Percentiles rank a stretch among this genome's conserved stretches.
These are phyloP conservation scores for Mustelus asterias DNA, from an alignment of 2,113 vertebrate genomes.

Conservation along the genomic window DNA sequence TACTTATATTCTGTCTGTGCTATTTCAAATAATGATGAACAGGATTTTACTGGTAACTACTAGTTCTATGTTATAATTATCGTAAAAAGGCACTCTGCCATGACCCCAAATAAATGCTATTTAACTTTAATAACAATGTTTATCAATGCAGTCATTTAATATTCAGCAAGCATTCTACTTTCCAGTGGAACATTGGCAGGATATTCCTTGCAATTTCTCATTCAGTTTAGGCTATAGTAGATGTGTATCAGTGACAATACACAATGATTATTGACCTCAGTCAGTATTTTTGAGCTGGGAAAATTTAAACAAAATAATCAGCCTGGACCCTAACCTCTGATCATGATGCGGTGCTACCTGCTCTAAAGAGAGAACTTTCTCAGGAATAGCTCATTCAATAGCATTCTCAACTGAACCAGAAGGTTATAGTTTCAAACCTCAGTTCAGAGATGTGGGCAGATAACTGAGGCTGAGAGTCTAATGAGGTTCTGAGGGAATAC, in stretches of 20 bases:
- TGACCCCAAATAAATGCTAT: background rate
- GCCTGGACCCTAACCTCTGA: background rate
- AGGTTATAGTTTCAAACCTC: background rate
- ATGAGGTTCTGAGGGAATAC: background rate
- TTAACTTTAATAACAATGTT: background rate
- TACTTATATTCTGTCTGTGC: background rate
- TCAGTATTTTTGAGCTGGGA: background rate
- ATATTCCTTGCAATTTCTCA: background rate
- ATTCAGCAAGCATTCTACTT: background rate
- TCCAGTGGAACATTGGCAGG: background rate
- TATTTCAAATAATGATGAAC: background rate
- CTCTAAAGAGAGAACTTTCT: background rate
- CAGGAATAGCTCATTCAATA: background rate
- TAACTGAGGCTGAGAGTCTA: background rate
- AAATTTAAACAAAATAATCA: background rate
- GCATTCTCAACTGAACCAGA: background rate
- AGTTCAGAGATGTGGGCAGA: background rate
- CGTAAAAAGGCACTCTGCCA: background rate
- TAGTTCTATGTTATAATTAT: background rate
- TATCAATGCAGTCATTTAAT: background rate
- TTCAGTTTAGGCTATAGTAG: background rate
- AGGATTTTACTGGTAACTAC: background rate
- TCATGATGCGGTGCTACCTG: background rate
- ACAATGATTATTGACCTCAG: background rate
- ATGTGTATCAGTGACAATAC: background rate